Base-by-base conservation (phyloP, 2,888 invertebrate genomes). In the Cosmorhoe ocellata region DNA sequence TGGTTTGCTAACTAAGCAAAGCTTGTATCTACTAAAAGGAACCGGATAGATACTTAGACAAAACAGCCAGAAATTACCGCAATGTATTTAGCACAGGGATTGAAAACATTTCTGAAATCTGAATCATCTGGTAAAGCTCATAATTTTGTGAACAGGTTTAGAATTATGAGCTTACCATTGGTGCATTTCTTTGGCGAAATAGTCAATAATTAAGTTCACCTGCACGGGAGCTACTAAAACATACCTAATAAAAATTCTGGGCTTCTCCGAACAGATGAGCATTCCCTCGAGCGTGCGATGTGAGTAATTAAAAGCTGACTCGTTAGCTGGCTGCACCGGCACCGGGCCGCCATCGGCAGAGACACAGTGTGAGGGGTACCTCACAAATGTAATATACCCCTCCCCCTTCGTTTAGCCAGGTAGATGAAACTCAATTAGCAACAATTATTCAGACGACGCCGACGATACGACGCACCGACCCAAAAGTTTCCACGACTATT, bases 371-470 rank as follows among this genome's bases (percentile, higher is more conserved):
- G 45, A 39, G 37, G 58, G 66, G 62, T 61, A 57, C 63, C 61
- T 48, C 46, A 28, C 52, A 64, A 66, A 71, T 67, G 74, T 74
- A 67, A 75, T 69, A n/a, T n/a, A n/a, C n/a, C 67, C 63, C 64
- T 64, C 68, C 67, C 58, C 11, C 60, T 62, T 49, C 68, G 69
- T 64, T 67, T 66, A 71, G 63, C 71, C 79, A 80, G 80, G 79
- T 81, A 71, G 76, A 73, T 72, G 74, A 71, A 81, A 84, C 84
- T 83, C 84, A 83, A 85, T 86, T 86, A 86, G 79, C 81, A 79
- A 79, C 86, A 84, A 83, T 86, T 85, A 86, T 79, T 78, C 77
- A 74, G 66, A 76, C 76, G 71, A 67, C 74, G 66, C 76, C 76
- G 71, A 67, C 74, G 79, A 73, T 69, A 71, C 77, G 24, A 24